Conservation (phyloP, 1,140 invertebrate species). For the Cherax destructor region DNA sequence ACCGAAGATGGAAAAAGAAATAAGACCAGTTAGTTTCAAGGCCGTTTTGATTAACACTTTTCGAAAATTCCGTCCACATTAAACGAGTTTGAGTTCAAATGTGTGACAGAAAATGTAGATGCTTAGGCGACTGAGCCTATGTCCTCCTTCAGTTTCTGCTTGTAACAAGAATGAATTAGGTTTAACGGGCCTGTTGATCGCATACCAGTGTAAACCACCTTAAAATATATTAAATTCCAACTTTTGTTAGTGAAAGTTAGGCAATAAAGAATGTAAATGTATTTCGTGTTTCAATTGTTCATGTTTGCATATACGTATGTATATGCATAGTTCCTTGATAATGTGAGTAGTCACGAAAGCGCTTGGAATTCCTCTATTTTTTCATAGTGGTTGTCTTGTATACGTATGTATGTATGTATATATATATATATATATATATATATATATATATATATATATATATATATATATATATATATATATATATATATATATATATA, state of each 20-base stretch:
- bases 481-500: no score
- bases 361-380: no score
- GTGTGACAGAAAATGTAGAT: neutral
- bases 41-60: neutral
- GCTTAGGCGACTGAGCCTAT: neutral
- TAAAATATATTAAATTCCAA: neutral
- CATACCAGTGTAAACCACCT: constrained; percentile 13
- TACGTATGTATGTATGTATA: no score
- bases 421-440: no score
- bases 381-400: no score
- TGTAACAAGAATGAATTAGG: neutral
- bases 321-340: no score
- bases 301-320: neutral
- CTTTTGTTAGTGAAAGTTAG: constrained; percentile 17
- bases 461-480: no score
- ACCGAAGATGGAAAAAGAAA: neutral
- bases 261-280: neutral
- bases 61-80: constrained; percentile 2
- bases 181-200: constrained; percentile 5
- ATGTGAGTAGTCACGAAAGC: no score
- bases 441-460: no score
- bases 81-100: neutral
- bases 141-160: neutral
- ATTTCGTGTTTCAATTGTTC: neutral
- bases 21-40: neutral